Conservation (phyloP, 2,797 vertebrate species). For the Tenualosa ilisha region DNA sequence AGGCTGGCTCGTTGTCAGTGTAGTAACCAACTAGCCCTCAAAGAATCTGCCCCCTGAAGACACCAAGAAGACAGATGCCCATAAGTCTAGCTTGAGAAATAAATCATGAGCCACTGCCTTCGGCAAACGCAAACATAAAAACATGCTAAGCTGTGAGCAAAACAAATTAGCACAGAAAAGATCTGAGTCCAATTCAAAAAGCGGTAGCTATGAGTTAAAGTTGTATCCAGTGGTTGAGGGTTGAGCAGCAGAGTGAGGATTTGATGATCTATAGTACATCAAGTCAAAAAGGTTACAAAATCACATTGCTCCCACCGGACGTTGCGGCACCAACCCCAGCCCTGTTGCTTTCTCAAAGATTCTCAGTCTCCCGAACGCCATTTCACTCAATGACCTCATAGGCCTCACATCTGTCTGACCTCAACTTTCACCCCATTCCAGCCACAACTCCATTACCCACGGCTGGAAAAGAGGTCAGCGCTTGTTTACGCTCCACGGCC, state of each 20-base stretch:
- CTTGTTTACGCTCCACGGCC: conserved; percentile 46
- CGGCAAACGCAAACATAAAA: not conserved
- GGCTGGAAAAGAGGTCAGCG: conserved; percentile 36
- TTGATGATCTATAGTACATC: not conserved
- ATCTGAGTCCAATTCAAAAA: not conserved
- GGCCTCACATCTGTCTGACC: conserved; percentile 52
- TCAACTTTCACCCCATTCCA: conserved; percentile 43
- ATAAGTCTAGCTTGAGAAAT: not conserved
- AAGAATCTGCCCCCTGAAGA: not conserved
- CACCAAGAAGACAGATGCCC: not conserved
- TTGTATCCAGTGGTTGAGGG: not conserved
- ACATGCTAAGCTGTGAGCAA: not conserved
- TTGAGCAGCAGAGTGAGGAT: not conserved
- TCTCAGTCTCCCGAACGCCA: not conserved
- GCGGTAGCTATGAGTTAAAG: not conserved
- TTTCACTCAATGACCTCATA: conserved; percentile 20
- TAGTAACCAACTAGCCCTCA: not conserved
- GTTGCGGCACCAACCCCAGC: not conserved
- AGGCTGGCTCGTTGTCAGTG: not conserved
- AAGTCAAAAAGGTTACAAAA: not conserved
- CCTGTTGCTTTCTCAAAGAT: not conserved
- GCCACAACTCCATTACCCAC: conserved; percentile 43
- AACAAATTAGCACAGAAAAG: not conserved
- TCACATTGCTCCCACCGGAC: not conserved
- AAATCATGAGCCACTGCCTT: not conserved